phyloP scores from a whole-genome alignment of 1,140 invertebrate species.

The Dreissena rostriformis region DNA sequence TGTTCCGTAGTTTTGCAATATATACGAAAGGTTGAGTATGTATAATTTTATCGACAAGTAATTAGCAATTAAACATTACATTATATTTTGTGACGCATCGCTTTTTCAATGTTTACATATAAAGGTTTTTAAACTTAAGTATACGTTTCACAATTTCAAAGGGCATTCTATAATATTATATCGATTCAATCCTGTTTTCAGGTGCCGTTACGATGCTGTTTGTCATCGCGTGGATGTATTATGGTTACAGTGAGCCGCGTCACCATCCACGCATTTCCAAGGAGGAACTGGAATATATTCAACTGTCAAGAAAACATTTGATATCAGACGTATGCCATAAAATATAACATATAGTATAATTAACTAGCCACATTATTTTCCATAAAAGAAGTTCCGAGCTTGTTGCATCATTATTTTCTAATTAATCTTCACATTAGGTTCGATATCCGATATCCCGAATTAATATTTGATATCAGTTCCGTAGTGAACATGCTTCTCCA shows the following conservation, averaged over 20 bases:
- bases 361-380: neutral
- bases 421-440: no score
- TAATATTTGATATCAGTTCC: no score
- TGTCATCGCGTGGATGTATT: conserved; percentile 12
- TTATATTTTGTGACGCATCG: no score
- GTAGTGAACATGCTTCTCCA: no score
- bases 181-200: no score
- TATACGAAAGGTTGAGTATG: neutral
- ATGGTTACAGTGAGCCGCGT: neutral
- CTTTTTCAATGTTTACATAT: no score
- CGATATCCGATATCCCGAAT: no score
- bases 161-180: no score
- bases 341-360: neutral
- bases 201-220: conserved; percentile 33
- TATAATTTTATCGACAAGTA: neutral
- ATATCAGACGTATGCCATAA: neutral
- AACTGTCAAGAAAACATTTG: neutral
- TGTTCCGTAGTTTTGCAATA: neutral
- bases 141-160: neutral
- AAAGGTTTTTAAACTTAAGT: neutral
- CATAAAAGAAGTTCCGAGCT: neutral
- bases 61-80: neutral
- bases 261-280: conserved; percentile 30
- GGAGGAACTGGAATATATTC: conserved; percentile 14
- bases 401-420: no score